Conservation (phyloP, 2,113 vertebrate genomes). For the Proterorhinus semilunaris region DNA sequence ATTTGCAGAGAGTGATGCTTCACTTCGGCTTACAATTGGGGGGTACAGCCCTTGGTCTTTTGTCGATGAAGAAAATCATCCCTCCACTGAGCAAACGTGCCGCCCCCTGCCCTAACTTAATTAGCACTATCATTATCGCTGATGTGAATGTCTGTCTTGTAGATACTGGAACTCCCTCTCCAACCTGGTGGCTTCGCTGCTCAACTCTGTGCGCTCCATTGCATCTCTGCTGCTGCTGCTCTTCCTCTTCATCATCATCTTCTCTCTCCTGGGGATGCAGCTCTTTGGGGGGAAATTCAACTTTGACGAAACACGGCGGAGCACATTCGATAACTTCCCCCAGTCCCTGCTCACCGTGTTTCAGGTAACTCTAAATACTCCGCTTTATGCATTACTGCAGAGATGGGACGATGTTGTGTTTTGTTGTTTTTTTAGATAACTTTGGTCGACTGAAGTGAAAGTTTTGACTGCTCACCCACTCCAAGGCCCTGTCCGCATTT, state of each 20-base stretch:
- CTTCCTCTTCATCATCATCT: slow-evolving; percentile 99
- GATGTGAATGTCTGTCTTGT: slow-evolving; percentile 8
- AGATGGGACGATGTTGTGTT: not conserved
- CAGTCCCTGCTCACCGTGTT: slow-evolving; percentile 98
- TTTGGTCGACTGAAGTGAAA: no score
- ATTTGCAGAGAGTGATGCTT: no score
- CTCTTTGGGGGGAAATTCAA: slow-evolving; percentile 99
- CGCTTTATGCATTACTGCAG: not conserved
- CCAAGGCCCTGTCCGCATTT: no score
- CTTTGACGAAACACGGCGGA: slow-evolving; percentile 94
- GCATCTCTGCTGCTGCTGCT: slow-evolving; percentile 95
- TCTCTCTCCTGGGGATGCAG: slow-evolving; percentile 98
- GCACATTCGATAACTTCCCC: slow-evolving; percentile 98
- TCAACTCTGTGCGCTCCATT: slow-evolving; percentile 98
- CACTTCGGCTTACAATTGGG: no score
- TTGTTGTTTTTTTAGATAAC: no score
- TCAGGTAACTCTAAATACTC: slow-evolving; percentile 78
- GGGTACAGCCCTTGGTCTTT: no score
- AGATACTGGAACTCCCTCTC: slow-evolving; percentile 99
- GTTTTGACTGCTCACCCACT: no score
- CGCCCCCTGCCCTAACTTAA: no score
- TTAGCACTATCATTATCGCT: not conserved
- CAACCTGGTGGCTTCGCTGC: slow-evolving; percentile 95
- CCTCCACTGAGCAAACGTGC: no score
- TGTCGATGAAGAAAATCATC: no score